Evolutionary conservation across 2,113 vertebrate genomes (phyloP), one percentile per base, ranked within the genome.

Genomic region (Promerops cafer): DNA sequence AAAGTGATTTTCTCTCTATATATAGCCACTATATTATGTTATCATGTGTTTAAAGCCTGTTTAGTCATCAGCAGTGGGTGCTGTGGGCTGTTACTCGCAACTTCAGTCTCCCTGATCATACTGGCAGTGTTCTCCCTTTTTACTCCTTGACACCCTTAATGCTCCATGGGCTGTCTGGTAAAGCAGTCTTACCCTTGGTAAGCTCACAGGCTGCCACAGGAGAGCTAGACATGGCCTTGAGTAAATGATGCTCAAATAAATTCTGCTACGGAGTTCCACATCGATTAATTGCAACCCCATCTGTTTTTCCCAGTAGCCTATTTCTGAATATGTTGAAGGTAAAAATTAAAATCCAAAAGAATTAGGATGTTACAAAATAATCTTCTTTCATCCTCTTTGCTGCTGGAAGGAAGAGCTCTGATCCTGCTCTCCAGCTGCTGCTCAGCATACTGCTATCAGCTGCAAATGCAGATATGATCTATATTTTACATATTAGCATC

Each of bases 151-250:
- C 33, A 23, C 20, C 23, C 8, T 28, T 12, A 10, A 11, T 54
- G n/a, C 37, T 75, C 33, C 64, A 10, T 54, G 45, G 23, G 33
- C 9, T 45, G 20, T 18, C 22, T 8, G 20, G 26, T 61, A 15
- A 57, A 27, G n/a, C 33, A 52, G 3, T 56, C 30, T 54, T 31
- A 13, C n/a, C 19, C 5, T 18, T 0, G 0, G 27, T 72, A 24
- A n/a, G n/a, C n/a, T n/a, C n/a, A 16, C 40, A 44, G 0, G 0
- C 33, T 77, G 37, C 8, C 1, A 5, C 28, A 10, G 60, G n/a
- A 18, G 8, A 39, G 37, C 26, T 26, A 13, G 31, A 35, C 2
- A 1, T 33, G 31, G 42, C 35, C 20, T 28, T 42, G 56, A 10
- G 18, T 57, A 60, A 61, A 49, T 23, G 42, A 30, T 26, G 27